Conservation (phyloP, 1,140 invertebrate genomes). For the Cotesia chilonis region DNA sequence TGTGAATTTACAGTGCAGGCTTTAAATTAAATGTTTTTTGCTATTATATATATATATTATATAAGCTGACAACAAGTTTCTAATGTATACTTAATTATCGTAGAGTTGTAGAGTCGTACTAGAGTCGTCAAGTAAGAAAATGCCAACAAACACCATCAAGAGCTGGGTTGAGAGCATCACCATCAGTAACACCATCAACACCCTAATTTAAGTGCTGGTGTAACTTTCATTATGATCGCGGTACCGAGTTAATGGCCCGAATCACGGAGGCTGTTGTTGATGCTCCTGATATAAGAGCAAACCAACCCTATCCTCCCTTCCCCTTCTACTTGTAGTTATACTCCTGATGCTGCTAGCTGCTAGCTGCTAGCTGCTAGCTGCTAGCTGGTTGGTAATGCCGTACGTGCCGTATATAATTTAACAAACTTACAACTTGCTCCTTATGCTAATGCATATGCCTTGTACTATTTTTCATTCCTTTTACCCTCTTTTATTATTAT, state of each 20-base stretch:
- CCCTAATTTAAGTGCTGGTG: too few relatives aligned
- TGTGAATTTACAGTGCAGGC: background rate
- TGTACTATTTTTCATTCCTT: background rate
- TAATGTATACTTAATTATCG: constrained; percentile 33
- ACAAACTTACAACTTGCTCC: constrained; percentile 23
- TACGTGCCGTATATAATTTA: constrained; percentile 20
- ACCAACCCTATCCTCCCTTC: too few relatives aligned
- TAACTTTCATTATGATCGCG: too few relatives aligned
- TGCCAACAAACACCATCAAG: background rate
- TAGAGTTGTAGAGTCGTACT: background rate
- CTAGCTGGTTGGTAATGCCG: constrained; percentile 4
- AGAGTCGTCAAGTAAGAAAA: background rate
- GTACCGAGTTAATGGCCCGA: constrained; percentile 13
- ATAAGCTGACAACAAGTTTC: constrained; percentile 14
- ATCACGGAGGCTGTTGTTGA: constrained; percentile 14
- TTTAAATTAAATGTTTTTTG: constrained; percentile 24
- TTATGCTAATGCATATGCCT: constrained; percentile 24
- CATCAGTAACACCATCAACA: too few relatives aligned
- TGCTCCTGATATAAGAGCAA: too few relatives aligned
- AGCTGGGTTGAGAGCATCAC: background rate
- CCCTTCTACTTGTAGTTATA: too few relatives aligned
- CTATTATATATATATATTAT: too few relatives aligned
- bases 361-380: background rate
- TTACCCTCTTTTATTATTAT: too few relatives aligned
- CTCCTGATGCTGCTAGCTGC: too few relatives aligned